These are phyloP conservation scores for Leucophenga maculata DNA, from an alignment of 2,888 invertebrate genomes.

Conservation along the genomic window DNA sequence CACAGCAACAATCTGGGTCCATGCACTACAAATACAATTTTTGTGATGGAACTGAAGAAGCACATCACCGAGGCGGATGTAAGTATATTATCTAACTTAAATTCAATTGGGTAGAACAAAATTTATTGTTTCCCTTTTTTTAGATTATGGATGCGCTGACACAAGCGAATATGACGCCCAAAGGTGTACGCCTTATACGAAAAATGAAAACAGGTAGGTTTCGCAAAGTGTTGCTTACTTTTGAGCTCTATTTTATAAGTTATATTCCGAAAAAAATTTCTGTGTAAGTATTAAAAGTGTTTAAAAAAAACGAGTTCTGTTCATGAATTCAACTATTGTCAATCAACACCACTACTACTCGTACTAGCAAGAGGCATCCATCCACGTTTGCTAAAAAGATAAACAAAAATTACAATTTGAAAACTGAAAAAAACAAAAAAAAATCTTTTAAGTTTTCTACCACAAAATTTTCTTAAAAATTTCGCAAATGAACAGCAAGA, in stretches of 20 bases:
- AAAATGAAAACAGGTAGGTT: conserved; percentile 87
- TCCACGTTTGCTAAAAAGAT: too few species aligned
- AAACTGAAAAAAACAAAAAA: too few species aligned
- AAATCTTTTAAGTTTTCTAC: too few species aligned
- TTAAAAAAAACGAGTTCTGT: not conserved
- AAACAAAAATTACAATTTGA: too few species aligned
- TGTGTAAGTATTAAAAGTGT: too few species aligned
- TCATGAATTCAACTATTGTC: not conserved
- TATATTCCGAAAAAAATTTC: not conserved
- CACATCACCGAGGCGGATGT: conserved; percentile 86
- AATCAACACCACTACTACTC: too few species aligned
- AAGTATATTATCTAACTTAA: conserved; percentile 49
- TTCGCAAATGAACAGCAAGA: too few species aligned
- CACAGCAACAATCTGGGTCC: conserved; percentile 61
- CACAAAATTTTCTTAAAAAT: too few species aligned
- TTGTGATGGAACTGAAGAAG: conserved; percentile 82
- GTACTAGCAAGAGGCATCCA: too few species aligned
- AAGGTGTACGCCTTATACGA: conserved; percentile 86
- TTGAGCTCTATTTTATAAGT: not conserved
- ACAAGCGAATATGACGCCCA: conserved; percentile 81
- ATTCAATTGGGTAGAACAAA: too few species aligned
- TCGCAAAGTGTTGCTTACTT: conserved; percentile 35
- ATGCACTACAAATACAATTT: conserved; percentile 78
- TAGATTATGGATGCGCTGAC: conserved; percentile 86
- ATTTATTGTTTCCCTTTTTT: too few species aligned